These are phyloP conservation scores for Leptobrachium ailaonicum DNA, from an alignment of 2,113 vertebrate species.

Conservation along the genomic window DNA sequence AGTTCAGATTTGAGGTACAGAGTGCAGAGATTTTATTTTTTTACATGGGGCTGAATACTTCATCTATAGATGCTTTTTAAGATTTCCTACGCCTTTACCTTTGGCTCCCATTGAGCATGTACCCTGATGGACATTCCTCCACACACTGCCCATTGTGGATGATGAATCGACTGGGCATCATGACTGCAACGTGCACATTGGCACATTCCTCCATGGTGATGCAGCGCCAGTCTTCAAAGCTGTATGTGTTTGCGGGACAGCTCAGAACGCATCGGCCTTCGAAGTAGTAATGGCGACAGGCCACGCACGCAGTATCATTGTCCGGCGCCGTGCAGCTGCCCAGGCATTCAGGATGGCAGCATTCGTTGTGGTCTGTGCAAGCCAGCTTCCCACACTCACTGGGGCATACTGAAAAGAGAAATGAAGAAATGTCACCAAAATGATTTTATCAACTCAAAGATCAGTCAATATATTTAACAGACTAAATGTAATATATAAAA, in stretches of 20 bases:
- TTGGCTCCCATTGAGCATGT: slow-evolving; percentile 84
- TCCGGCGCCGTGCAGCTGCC: slow-evolving; percentile 83
- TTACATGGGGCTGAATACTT: no score
- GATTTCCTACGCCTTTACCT: slow-evolving; percentile 67
- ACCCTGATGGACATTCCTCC: slow-evolving; percentile 90
- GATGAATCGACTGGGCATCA: slow-evolving; percentile 80
- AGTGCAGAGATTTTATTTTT: no score
- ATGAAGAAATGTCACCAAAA: background rate
- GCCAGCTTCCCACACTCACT: slow-evolving; percentile 79
- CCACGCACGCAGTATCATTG: slow-evolving; percentile 83
- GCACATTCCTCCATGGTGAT: slow-evolving; percentile 88
- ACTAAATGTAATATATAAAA: no score
- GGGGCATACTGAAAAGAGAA: slow-evolving; percentile 82
- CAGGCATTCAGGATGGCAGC: slow-evolving; percentile 92
- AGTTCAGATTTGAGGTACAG: no score
- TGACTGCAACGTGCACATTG: slow-evolving; percentile 72
- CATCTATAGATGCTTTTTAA: no score
- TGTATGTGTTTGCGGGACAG: slow-evolving; percentile 88
- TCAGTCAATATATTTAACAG: no score
- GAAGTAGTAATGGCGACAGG: slow-evolving; percentile 88
- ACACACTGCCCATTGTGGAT: slow-evolving; percentile 92
- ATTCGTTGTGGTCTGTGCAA: slow-evolving; percentile 82
- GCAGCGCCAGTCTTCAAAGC: slow-evolving; percentile 95
- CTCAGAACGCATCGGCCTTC: slow-evolving; percentile 80
- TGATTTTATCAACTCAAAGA: no score